Conservation (phyloP, 2,888 invertebrate species). For the Hyalella azteca region DNA sequence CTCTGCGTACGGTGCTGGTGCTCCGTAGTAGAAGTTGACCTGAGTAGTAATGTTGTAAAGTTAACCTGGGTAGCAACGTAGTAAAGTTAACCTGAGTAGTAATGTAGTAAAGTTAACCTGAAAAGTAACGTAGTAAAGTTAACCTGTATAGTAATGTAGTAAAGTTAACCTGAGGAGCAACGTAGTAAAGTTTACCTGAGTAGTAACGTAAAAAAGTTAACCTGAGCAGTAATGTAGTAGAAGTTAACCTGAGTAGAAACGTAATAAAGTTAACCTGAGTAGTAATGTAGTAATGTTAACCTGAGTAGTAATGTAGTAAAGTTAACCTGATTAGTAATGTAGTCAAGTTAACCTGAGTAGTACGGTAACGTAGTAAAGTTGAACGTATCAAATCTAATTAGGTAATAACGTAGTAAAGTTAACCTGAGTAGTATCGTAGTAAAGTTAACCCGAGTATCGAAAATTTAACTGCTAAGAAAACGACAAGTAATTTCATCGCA, state of each 20-base stretch:
- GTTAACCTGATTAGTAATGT: background rate
- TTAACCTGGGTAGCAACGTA: background rate
- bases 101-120: background rate
- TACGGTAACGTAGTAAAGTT: background rate
- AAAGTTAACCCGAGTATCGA: background rate
- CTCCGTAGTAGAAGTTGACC: constrained; percentile 95
- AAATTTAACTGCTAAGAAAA: too few relatives aligned
- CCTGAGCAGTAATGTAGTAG: constrained; percentile 70
- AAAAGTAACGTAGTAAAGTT: background rate
- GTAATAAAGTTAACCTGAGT: background rate
- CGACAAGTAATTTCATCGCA: too few relatives aligned
- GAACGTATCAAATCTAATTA: too few relatives aligned
- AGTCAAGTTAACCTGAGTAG: background rate
- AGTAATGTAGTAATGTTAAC: background rate
- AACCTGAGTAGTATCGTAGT: background rate
- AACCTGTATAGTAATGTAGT: background rate
- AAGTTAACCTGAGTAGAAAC: constrained; percentile 81
- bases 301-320: background rate
- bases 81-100: background rate
- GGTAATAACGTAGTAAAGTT: background rate
- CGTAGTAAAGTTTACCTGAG: background rate
- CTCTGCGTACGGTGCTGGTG: constrained; percentile 92
- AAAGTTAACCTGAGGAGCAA: background rate
- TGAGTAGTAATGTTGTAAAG: constrained; percentile 64
- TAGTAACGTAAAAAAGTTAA: background rate